Percentiles rank a stretch among this genome's conserved stretches.
phyloP scores from a whole-genome alignment of 2,888 invertebrate species.

The Ormyrus rosae region DNA sequence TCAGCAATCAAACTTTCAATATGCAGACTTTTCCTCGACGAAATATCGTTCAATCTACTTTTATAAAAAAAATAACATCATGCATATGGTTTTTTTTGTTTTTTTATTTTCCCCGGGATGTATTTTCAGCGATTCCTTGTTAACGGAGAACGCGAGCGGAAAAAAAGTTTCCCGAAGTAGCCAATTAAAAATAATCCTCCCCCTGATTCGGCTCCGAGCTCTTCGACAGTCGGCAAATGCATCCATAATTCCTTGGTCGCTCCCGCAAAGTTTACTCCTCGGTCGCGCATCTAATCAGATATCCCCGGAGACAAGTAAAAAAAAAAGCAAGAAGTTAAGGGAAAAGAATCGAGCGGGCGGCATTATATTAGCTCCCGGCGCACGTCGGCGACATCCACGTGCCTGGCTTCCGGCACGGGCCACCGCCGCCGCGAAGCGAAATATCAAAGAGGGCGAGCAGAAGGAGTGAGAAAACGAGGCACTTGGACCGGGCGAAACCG shows the following conservation, averaged over 20 bases:
- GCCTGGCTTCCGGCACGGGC: background rate
- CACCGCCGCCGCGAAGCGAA: conserved; percentile 12
- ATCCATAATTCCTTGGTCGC: conserved; percentile 8
- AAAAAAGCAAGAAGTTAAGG: background rate
- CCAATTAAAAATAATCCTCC: too few relatives aligned
- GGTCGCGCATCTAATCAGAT: conserved; percentile 16
- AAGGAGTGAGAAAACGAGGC: conserved; percentile 34
- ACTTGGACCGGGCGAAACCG: conserved; percentile 11
- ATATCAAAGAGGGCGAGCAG: conserved; percentile 30
- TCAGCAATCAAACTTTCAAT: background rate
- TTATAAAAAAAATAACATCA: too few relatives aligned
- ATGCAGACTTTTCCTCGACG: too few relatives aligned
- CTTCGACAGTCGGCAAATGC: background rate
- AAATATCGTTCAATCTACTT: too few relatives aligned
- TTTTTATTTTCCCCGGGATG: too few relatives aligned
- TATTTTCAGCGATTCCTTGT: too few relatives aligned
- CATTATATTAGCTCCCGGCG: conserved; percentile 44
- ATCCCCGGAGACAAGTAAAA: background rate
- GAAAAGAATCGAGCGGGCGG: conserved; percentile 1
- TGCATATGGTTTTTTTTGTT: too few relatives aligned
- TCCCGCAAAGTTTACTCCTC: background rate
- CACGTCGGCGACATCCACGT: conserved; percentile 33
- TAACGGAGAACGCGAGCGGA: too few relatives aligned
- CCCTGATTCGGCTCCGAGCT: too few relatives aligned
- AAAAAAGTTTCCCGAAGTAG: too few relatives aligned